Conservation (phyloP, 2,113 vertebrate genomes). For the Esox niger region DNA sequence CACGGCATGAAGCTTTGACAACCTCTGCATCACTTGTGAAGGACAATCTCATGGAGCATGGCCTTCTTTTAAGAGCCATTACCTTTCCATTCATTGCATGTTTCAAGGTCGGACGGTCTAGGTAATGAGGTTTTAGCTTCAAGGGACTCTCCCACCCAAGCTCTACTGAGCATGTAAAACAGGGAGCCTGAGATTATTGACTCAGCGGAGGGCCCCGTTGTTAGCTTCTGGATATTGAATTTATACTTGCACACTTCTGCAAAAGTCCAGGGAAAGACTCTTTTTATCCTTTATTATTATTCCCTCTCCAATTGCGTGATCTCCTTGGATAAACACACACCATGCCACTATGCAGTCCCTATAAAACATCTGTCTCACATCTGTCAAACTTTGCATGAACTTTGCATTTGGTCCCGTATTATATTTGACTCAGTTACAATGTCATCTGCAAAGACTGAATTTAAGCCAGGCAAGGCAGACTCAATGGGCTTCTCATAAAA, state of each 20-base stretch:
- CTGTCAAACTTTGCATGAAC: neutral
- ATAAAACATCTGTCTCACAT: neutral
- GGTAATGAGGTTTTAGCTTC: conserved; percentile 66
- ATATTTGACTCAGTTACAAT: too few relatives aligned
- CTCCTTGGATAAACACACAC: neutral
- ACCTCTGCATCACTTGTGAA: conserved; percentile 37
- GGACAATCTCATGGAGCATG: conserved; percentile 26
- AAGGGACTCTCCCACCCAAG: conserved; percentile 48
- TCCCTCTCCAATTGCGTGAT: neutral
- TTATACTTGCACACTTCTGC: conserved; percentile 22
- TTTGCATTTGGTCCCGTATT: neutral
- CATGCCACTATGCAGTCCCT: neutral
- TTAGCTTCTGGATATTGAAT: conserved; percentile 57
- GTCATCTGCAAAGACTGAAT: too few relatives aligned
- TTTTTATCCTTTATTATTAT: neutral
- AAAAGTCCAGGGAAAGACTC: conserved; percentile 2
- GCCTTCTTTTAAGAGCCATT: conserved; percentile 42
- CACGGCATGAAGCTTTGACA: conserved; percentile 19
- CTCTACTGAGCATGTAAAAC: conserved; percentile 63
- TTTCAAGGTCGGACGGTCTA: conserved; percentile 58
- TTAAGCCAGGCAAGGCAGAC: too few relatives aligned
- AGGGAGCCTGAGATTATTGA: conserved; percentile 52
- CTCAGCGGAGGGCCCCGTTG: conserved; percentile 36
- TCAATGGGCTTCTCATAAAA: too few relatives aligned
- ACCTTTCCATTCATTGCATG: conserved; percentile 59